phyloP scores from a whole-genome alignment of 2,888 invertebrate species.

The Apodemia zela region DNA sequence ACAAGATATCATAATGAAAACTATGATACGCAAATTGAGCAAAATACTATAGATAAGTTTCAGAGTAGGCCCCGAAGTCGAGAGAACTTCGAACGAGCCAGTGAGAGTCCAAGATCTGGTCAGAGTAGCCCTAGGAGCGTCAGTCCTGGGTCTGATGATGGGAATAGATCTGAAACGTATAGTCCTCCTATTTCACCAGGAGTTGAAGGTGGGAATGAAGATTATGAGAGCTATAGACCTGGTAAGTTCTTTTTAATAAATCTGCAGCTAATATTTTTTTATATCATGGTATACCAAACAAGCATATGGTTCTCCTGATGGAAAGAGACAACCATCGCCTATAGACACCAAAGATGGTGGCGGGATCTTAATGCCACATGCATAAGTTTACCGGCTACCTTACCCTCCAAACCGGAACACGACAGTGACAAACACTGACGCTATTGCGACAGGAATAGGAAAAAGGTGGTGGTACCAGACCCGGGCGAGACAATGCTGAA shows the following conservation, averaged over 20 bases:
- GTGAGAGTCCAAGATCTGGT: slow-evolving; percentile 53
- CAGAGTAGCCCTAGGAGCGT: slow-evolving; percentile 59
- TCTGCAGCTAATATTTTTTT: too few relatives aligned
- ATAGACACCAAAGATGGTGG: too few relatives aligned
- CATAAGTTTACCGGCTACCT: too few relatives aligned
- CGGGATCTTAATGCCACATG: too few relatives aligned
- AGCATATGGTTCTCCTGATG: too few relatives aligned
- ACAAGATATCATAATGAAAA: slow-evolving; percentile 61
- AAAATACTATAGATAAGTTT: slow-evolving; percentile 64
- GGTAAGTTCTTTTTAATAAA: slow-evolving; percentile 49
- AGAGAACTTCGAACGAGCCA: slow-evolving; percentile 36
- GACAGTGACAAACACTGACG: too few relatives aligned
- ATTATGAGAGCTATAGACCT: slow-evolving; percentile 68
- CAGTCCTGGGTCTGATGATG: slow-evolving; percentile 77
- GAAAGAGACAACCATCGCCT: too few relatives aligned
- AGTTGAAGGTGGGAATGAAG: slow-evolving; percentile 84
- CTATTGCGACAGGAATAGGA: too few relatives aligned
- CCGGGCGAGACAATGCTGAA: too few relatives aligned
- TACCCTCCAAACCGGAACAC: too few relatives aligned
- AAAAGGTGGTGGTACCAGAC: too few relatives aligned
- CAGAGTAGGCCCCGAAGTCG: slow-evolving; percentile 38
- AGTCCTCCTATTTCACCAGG: slow-evolving; percentile 93
- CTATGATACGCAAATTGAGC: slow-evolving; percentile 68
- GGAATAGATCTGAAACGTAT: slow-evolving; percentile 83
- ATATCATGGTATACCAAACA: too few relatives aligned